Conservation (phyloP, 1,140 invertebrate species). For the Paracyclopina nana region DNA sequence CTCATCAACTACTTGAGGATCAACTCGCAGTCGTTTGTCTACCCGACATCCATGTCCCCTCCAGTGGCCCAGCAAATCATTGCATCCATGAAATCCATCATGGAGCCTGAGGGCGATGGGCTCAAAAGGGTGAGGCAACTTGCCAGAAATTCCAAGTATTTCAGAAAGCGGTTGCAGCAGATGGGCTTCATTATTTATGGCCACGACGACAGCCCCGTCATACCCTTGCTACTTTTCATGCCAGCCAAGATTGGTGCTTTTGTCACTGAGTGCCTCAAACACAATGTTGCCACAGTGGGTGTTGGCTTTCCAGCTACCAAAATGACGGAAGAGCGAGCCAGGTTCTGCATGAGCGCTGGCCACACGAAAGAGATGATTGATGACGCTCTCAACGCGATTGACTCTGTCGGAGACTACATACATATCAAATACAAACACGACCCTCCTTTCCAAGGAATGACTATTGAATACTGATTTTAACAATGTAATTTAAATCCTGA, state of each 20-base stretch:
- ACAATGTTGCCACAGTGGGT: constrained; percentile 75
- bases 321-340: constrained; percentile 70
- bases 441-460: no score
- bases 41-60: constrained; percentile 73
- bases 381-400: constrained; percentile 32
- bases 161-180: constrained; percentile 59
- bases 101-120: constrained; percentile 31
- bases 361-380: constrained; percentile 92
- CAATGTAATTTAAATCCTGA: no score
- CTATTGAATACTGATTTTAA: no score
- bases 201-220: constrained; percentile 88
- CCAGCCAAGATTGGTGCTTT: constrained; percentile 78
- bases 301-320: constrained; percentile 97
- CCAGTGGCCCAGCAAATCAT: constrained; percentile 77
- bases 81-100: constrained; percentile 64
- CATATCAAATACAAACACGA: constrained; percentile 9
- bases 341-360: constrained; percentile 87
- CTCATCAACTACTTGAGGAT: constrained; percentile 58
- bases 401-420: constrained; percentile 8
- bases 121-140: constrained; percentile 48
- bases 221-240: constrained; percentile 81
- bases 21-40: constrained; percentile 62
- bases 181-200: constrained; percentile 88
- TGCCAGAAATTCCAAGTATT: constrained; percentile 65
- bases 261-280: constrained; percentile 54